phyloP scores from a whole-genome alignment of 1,140 invertebrate species.

The Holcopasites calliopsidis region DNA sequence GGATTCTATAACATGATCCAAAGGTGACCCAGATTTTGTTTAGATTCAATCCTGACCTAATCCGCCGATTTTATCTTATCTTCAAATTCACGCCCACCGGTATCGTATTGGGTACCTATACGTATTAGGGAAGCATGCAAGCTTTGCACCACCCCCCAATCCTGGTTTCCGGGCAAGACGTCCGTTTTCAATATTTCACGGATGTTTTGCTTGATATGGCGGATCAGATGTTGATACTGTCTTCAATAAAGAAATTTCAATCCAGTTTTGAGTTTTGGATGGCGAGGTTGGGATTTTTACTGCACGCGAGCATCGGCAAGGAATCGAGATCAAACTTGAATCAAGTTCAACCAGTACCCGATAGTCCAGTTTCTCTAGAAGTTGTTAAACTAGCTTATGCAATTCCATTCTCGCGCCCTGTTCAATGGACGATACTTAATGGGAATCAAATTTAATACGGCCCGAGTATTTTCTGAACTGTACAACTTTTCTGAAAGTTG shows the following conservation, averaged over 20 bases:
- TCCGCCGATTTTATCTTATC: constrained; percentile 41
- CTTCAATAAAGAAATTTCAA: no score
- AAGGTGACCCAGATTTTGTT: constrained; percentile 45
- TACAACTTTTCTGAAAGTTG: neutral
- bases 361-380: neutral
- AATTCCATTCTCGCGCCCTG: neutral
- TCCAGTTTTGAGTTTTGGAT: no score
- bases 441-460: constrained; percentile 5
- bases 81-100: constrained; percentile 28
- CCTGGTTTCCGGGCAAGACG: neutral
- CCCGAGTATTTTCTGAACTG: neutral
- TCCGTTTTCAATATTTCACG: no score
- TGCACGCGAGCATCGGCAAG: no score
- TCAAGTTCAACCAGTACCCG: neutral
- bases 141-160: neutral
- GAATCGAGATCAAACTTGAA: neutral
- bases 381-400: neutral
- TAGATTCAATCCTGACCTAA: constrained; percentile 41
- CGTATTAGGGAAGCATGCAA: no score
- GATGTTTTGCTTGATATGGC: no score
- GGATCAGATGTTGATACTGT: neutral
- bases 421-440: neutral
- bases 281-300: no score
- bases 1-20: constrained; percentile 26
- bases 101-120: no score